Evolutionary conservation across 1,140 invertebrate species (phyloP), one percentile per base, ranked within the genome.

Genomic region (Aphis gossypii): DNA sequence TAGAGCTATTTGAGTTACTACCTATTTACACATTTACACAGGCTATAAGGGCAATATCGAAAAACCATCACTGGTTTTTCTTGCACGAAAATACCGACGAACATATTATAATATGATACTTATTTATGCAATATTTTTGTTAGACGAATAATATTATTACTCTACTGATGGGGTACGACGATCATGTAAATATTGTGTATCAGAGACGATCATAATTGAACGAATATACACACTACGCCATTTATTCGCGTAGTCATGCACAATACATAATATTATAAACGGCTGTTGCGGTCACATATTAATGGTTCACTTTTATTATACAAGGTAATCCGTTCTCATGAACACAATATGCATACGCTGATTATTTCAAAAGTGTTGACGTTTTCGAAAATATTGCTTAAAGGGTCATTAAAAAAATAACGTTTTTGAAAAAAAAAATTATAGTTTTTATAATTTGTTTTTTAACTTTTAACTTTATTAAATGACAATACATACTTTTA

Each of bases 331-430:
- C 25, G 25, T n/a, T 3, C 30, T 18, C 18, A 20, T 14, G 2
- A 51, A 51, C 38, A 41, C 38, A 14, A 30, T n/a, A 14, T 68
- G 30, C 14, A 30, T 18, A n/a, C 1, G 6, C 0, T 4, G 0
- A 76, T n/a, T 76, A n/a, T 76, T 76, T n/a, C n/a, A 1, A 76
- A 76, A 76, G 18, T 35, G 5, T 76, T 76, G n/a, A 76, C 30
- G 18, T n/a, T 76, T 30, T 76, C n/a, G 9, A 68, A 68, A 68
- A 68, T n/a, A 60, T 68, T 68, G 30, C 14, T 68, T n/a, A 1
- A 68, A n/a, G 30, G 18, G 11, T 18, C 4, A 6, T n/a, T 30
- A 1, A 4, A 18, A 18, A n/a, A 5, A 18, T n/a, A 8, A 0
- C 30, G 60, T 68, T 60, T 60, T 60, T 11, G 56, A 30, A 60